These are phyloP conservation scores for Misgurnus mizolepis DNA, from an alignment of 2,113 vertebrate species.

Conservation along the genomic window DNA sequence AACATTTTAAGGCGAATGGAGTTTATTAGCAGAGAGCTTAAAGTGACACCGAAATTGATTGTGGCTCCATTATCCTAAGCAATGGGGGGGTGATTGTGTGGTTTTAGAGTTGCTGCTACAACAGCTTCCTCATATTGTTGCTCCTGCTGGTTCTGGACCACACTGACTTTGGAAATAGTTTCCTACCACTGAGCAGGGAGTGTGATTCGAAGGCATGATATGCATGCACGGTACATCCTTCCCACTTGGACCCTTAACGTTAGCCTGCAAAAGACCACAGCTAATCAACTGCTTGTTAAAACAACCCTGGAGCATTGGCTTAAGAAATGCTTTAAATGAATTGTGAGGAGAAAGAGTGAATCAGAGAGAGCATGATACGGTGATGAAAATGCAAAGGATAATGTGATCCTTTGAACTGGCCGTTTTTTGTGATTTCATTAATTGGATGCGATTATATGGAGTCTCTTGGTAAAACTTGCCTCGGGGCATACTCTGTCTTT, in stretches of 20 bases:
- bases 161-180: background rate
- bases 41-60: background rate
- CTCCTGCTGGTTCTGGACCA: background rate
- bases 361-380: background rate
- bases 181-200: background rate
- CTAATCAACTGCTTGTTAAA: constrained; percentile 62
- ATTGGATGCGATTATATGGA: constrained; percentile 37
- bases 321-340: constrained; percentile 54
- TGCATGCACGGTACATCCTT: background rate
- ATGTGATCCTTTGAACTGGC: constrained; percentile 11
- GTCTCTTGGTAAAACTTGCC: constrained; percentile 21
- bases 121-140: background rate
- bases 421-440: constrained; percentile 19
- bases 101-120: constrained; percentile 2
- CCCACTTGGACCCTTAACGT: constrained; percentile 52
- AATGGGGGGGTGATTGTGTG: constrained; percentile 37
- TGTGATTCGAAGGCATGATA: background rate
- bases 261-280: constrained; percentile 56
- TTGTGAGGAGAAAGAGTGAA: constrained; percentile 37
- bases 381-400: constrained; percentile 9
- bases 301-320: constrained; percentile 55
- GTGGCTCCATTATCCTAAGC: constrained; percentile 53
- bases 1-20: background rate
- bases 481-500: constrained; percentile 13
- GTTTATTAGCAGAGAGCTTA: constrained; percentile 24